phyloP scores from a whole-genome alignment of 2,797 vertebrate genomes.

The Rhinophrynus dorsalis region DNA sequence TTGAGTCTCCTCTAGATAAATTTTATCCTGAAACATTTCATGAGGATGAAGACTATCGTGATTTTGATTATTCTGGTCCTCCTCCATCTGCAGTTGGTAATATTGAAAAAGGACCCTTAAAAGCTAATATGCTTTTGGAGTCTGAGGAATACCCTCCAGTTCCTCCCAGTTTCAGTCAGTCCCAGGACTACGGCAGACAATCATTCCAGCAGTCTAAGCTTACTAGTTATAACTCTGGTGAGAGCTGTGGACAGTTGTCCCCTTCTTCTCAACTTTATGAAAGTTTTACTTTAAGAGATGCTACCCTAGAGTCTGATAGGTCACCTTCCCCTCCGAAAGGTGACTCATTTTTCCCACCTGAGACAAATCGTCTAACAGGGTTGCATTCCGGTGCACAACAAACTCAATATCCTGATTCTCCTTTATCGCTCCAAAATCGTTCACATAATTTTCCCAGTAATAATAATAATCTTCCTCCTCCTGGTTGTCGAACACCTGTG shows the following conservation, averaged over 20 bases:
- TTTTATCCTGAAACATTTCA: conserved; percentile 74
- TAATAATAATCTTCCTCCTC: conserved; percentile 56
- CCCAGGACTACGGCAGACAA: conserved; percentile 63
- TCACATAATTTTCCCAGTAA: conserved; percentile 63
- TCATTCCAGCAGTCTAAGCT: conserved; percentile 62
- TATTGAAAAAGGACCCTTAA: conserved; percentile 74
- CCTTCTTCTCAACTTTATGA: conserved; percentile 62
- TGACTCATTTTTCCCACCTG: conserved; percentile 64
- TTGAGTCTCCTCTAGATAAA: conserved; percentile 72
- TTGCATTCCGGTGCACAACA: conserved; percentile 59
- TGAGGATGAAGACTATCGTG: conserved; percentile 74
- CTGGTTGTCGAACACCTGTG: conserved; percentile 50
- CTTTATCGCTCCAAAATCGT: conserved; percentile 62
- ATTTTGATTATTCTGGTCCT: conserved; percentile 72
- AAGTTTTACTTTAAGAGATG: conserved; percentile 58
- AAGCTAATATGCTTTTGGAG: conserved; percentile 66
- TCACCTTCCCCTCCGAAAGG: conserved; percentile 66
- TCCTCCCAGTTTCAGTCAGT: conserved; percentile 61
- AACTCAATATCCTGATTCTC: conserved; percentile 71
- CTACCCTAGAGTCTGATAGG: conserved; percentile 56
- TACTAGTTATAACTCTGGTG: conserved; percentile 63
- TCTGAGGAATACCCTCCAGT: conserved; percentile 60
- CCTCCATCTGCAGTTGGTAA: conserved; percentile 68
- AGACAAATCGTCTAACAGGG: conserved; percentile 62
- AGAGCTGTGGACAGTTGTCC: conserved; percentile 56